Conservation (phyloP, 2,797 vertebrate genomes). For the Paguma larvata region DNA sequence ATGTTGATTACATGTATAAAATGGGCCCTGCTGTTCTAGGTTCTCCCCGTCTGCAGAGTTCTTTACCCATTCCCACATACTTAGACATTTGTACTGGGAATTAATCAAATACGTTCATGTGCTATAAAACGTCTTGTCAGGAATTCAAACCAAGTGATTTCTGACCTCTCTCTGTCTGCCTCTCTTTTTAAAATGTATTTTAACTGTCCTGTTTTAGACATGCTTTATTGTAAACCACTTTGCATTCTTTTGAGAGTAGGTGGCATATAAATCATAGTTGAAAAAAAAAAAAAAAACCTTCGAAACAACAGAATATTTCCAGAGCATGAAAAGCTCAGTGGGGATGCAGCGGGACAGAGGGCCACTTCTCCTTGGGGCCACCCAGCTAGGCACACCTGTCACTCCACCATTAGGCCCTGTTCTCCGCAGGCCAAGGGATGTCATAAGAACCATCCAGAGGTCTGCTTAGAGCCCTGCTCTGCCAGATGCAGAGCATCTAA, state of each 20-base stretch:
- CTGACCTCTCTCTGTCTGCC: conserved; percentile 30
- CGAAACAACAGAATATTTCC: not conserved
- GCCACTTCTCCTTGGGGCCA: not conserved
- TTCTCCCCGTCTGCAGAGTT: not conserved
- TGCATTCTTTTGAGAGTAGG: conserved; percentile 50
- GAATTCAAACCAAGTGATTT: conserved; percentile 66
- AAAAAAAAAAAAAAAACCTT: conserved; percentile 53
- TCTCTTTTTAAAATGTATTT: conserved; percentile 64
- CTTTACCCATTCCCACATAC: not conserved
- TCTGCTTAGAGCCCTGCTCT: not conserved
- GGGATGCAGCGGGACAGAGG: not conserved
- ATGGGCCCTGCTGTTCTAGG: not conserved
- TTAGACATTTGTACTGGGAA: not conserved
- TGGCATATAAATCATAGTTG: conserved; percentile 51
- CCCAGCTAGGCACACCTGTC: not conserved
- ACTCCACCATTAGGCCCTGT: not conserved
- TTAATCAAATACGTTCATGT: conserved; percentile 43
- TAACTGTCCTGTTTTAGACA: conserved; percentile 60
- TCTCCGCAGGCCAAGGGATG: not conserved
- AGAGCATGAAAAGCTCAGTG: not conserved
- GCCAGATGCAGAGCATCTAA: not conserved
- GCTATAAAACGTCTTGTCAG: conserved; percentile 65
- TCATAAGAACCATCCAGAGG: not conserved
- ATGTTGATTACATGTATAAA: not conserved
- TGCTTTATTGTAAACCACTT: conserved; percentile 67